These are phyloP conservation scores for Misgurnus anguillicaudatus DNA, from an alignment of 2,113 vertebrate species.

Conservation along the genomic window DNA sequence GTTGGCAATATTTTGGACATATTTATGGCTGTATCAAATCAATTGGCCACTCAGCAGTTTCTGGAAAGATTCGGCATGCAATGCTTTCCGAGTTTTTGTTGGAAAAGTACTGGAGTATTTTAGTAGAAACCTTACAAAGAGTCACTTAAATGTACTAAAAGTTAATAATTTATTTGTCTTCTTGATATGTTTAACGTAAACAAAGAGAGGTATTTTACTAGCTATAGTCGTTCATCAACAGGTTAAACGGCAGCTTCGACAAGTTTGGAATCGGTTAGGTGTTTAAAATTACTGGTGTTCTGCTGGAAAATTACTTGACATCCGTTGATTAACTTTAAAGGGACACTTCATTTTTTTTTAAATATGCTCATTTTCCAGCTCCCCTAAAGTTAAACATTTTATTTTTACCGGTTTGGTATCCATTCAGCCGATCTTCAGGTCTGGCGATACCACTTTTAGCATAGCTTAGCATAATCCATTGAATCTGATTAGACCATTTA, in stretches of 20 bases:
- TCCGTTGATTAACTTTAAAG: background rate
- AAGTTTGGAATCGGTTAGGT: background rate
- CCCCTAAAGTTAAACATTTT: no score
- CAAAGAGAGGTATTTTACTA: slow-evolving; percentile 7
- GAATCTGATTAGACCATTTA: no score
- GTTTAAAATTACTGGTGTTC: slow-evolving; percentile 11
- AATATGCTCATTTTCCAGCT: no score
- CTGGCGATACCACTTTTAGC: no score
- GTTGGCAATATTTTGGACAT: background rate
- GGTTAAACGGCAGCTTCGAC: slow-evolving; percentile 8
- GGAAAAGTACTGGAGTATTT: slow-evolving; percentile 13
- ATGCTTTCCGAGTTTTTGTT: background rate
- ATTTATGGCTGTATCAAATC: background rate
- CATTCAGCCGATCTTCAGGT: no score
- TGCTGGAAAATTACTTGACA: background rate
- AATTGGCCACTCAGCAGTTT: background rate
- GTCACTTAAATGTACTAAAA: background rate
- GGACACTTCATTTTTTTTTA: background rate
- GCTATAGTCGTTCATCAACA: background rate
- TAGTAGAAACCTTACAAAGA: background rate
- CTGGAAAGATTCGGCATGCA: background rate
- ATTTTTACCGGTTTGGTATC: no score
- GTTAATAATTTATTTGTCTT: slow-evolving; percentile 6
- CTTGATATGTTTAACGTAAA: slow-evolving; percentile 9
- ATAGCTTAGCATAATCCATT: no score